Base-by-base conservation (phyloP, 2,888 invertebrate genomes). In the Cylindroiulus punctatus region DNA sequence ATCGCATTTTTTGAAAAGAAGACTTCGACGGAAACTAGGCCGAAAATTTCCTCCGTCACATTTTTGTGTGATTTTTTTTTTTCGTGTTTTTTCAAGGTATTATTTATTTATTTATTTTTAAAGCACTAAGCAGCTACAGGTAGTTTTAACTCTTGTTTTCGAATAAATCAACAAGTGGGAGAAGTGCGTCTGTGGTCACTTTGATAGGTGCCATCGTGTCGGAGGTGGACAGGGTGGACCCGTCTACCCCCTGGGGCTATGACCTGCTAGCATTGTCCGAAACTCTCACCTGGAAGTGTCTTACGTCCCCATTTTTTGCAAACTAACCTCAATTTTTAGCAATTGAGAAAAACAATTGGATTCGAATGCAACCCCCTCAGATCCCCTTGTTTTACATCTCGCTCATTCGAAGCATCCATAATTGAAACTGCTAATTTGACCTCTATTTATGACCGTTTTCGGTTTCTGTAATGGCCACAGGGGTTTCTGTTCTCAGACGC, bases 271-370 rank as follows among this genome's bases (percentile, higher is more conserved):
- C 76, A 76, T 76, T 76, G 76, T 76, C 76, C 30, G 26, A 65
- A 65, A 76, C 76, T 76, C 76, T 76, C 76, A 76, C 76, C 76
- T 76, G 76, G 76, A 76, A 76, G 76, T 76, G 76, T 76, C 76
- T 76, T 76, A 76, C 76, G 76, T 76, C 30, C 76, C 5, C 76
- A 76, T 76, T 76, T 30, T 76, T 76, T 30, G 30, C 30, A 30
- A 76, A n/a, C 30, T 76, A 76, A 76, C 76, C 76, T 76, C 76
- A 76, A 76, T 76, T 76, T 30, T 76, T 76, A 76, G 76, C 30
- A 76, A 76, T 76, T 76, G 76, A 76, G 30, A 76, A 76, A 76
- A 76, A 76, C 76, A 76, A 76, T 76, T 76, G 76, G 76, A 76
- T 76, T 76, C 22, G 22, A 19, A 19, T 3, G 36, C 52, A n/a